Evolutionary conservation across 2,888 invertebrate species (phyloP).

Genomic region (Andrena flavipes): DNA sequence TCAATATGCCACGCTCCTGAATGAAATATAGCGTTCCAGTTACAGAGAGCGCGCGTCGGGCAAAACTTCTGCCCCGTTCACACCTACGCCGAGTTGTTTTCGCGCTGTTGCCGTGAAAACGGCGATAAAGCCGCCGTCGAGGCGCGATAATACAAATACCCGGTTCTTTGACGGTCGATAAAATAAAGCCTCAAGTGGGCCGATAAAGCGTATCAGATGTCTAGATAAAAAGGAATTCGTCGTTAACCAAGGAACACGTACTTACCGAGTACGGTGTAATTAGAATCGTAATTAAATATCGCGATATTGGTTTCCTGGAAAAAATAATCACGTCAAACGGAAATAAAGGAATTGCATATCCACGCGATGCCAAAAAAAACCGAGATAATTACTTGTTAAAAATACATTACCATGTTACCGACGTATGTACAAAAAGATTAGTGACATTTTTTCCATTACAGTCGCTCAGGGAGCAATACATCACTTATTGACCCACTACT

Average conservation of each 20-base stretch:
- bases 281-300: background rate
- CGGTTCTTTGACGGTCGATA: conserved; percentile 14
- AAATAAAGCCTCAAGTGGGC: conserved; percentile 7
- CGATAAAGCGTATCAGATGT: conserved; percentile 27
- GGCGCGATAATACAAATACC: conserved; percentile 21
- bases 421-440: conserved; percentile 9
- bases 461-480: background rate
- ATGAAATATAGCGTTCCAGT: background rate
- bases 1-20: background rate
- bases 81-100: background rate
- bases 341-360: background rate
- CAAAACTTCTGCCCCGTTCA: background rate
- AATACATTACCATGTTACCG: conserved; percentile 23
- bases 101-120: background rate
- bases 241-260: background rate
- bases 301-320: too few species aligned
- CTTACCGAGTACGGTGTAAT: background rate
- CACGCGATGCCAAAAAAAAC: background rate
- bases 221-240: conserved; percentile 19
- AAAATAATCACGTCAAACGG: background rate
- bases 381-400: background rate
- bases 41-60: background rate
- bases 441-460: background rate
- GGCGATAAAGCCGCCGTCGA: background rate
- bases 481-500: background rate